Evolutionary conservation across 2,797 vertebrate genomes (phyloP).

Genomic region (Furcifer pardalis): DNA sequence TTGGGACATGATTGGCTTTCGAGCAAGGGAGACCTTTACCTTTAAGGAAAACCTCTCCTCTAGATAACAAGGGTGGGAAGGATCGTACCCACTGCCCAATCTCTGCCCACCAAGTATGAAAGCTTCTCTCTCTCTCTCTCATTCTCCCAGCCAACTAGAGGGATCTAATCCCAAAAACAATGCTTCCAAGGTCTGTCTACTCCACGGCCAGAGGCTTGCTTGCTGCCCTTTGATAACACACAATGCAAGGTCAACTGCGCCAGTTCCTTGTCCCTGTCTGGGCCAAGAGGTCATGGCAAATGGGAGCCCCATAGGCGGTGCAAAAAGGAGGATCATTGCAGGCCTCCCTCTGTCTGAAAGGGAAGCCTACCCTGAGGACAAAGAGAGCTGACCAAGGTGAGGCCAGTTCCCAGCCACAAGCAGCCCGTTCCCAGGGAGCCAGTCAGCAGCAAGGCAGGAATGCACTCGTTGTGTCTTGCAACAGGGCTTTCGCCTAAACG

Average conservation of each 20-base stretch:
- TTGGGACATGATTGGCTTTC: too few species aligned
- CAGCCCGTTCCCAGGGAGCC: conserved; percentile 20
- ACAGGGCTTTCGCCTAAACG: background rate
- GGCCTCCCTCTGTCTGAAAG: background rate
- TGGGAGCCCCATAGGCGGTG: background rate
- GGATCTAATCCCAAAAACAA: too few species aligned
- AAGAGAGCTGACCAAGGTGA: background rate
- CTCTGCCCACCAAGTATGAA: background rate
- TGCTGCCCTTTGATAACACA: background rate
- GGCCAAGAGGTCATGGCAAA: background rate
- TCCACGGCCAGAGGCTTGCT: background rate
- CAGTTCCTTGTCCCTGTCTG: too few species aligned
- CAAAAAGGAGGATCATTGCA: background rate
- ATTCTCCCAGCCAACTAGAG: too few species aligned
- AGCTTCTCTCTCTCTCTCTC: too few species aligned
- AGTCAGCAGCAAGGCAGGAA: conserved; percentile 45
- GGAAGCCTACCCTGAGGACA: background rate
- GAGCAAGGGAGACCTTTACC: too few species aligned
- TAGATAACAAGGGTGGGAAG: background rate
- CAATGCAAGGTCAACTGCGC: conserved; percentile 10
- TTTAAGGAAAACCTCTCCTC: too few species aligned
- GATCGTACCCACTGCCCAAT: background rate
- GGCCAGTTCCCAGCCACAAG: background rate
- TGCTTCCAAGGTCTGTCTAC: too few species aligned
- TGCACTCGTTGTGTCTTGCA: conserved; percentile 6